Conservation (phyloP, 2,797 vertebrate genomes). For the Chromis chromis region DNA sequence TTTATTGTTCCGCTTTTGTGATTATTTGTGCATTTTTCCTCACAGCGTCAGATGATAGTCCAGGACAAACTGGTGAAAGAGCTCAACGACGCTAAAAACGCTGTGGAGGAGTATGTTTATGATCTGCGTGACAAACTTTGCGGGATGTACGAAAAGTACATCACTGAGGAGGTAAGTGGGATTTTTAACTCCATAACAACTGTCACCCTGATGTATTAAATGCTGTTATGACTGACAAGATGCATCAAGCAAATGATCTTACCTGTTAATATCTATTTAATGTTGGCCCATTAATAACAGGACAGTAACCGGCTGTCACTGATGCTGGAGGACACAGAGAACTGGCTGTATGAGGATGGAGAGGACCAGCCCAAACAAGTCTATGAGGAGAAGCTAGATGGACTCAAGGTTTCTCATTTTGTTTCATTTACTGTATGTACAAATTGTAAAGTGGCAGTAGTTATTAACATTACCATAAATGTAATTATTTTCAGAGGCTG, state of each 20-base stretch:
- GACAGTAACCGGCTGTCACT: constrained; percentile 88
- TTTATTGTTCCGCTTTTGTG: not conserved
- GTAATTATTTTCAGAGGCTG: constrained; percentile 82
- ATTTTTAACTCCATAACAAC: constrained; percentile 5
- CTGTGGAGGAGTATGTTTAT: constrained; percentile 95
- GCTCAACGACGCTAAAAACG: constrained; percentile 94
- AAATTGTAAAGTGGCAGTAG: not conserved
- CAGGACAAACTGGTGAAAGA: constrained; percentile 97
- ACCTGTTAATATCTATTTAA: not conserved
- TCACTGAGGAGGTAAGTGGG: constrained; percentile 88
- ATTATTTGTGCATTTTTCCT: constrained; percentile 1
- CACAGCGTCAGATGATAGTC: constrained; percentile 93
- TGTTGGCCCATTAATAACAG: constrained; percentile 69
- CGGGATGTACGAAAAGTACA: constrained; percentile 90
- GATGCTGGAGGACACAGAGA: constrained; percentile 94
- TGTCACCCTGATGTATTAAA: not conserved
- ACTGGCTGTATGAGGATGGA: constrained; percentile 97
- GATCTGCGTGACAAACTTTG: constrained; percentile 93
- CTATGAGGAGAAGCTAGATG: constrained; percentile 93
- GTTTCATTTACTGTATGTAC: too few species aligned
- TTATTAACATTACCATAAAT: not conserved
- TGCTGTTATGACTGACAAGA: not conserved
- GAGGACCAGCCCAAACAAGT: constrained; percentile 94
- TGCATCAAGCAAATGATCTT: not conserved
- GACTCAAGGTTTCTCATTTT: constrained; percentile 89